phyloP scores from a whole-genome alignment of 2,888 invertebrate species.

The Tetranychus truncatus region DNA sequence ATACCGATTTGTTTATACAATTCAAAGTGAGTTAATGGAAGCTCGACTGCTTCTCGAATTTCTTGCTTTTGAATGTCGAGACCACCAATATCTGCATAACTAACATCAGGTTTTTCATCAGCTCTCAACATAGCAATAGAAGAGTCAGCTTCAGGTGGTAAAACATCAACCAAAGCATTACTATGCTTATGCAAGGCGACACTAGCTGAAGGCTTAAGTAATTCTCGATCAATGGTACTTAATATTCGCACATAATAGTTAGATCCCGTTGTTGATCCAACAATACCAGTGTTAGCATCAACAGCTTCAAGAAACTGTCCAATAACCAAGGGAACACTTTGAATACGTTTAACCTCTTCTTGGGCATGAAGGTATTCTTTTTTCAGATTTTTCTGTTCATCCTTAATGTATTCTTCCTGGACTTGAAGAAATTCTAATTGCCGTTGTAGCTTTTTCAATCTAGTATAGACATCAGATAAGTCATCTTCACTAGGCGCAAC shows the following conservation, averaged over 20 bases:
- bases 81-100: conserved; percentile 93
- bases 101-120: conserved; percentile 94
- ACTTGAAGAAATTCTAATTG: conserved; percentile 93
- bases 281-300: conserved; percentile 97
- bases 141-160: conserved; percentile 96
- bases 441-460: conserved; percentile 89
- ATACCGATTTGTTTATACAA: conserved; percentile 92
- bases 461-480: conserved; percentile 79
- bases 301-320: conserved; percentile 98
- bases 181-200: conserved; percentile 98
- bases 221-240: conserved; percentile 90
- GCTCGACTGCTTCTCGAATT: conserved; percentile 91
- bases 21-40: conserved; percentile 94
- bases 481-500: conserved; percentile 36
- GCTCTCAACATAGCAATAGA: conserved; percentile 95
- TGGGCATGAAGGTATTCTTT: conserved; percentile 98
- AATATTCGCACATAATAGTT: conserved; percentile 97
- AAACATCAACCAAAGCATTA: conserved; percentile 95
- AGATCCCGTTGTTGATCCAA: conserved; percentile 92
- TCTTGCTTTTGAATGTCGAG: conserved; percentile 99
- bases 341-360: conserved; percentile 64
- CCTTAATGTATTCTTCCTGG: conserved; percentile 98
- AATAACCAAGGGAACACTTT: conserved; percentile 93
- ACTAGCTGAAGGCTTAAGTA: conserved; percentile 90
- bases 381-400: conserved; percentile 93